phyloP scores from a whole-genome alignment of 2,888 invertebrate genomes.

The Lepas anatifera region DNA sequence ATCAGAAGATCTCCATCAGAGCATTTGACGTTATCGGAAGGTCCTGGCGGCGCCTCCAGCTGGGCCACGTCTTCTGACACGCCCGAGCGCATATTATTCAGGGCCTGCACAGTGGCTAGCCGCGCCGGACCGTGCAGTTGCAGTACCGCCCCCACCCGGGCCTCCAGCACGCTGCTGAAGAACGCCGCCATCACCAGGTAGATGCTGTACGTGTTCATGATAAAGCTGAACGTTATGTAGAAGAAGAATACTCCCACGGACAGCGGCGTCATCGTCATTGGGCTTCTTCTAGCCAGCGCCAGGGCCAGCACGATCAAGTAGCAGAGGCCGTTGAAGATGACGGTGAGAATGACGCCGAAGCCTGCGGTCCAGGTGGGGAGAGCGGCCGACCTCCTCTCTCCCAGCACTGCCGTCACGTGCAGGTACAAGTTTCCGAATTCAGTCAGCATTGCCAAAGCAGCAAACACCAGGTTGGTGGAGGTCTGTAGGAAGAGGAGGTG shows the following conservation, averaged over 20 bases:
- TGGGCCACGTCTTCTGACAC: background rate
- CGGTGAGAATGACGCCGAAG: background rate
- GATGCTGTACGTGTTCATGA: slow-evolving; percentile 4
- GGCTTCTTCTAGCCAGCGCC: background rate
- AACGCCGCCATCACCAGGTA: slow-evolving; percentile 10
- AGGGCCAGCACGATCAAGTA: background rate
- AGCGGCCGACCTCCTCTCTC: background rate
- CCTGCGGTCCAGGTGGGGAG: background rate
- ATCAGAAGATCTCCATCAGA: background rate
- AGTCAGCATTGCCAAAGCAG: background rate
- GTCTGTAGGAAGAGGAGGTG: background rate
- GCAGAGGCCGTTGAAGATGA: slow-evolving; percentile 3
- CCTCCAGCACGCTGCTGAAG: slow-evolving; percentile 7
- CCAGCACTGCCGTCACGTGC: background rate
- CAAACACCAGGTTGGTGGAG: background rate
- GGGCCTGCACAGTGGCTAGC: background rate
- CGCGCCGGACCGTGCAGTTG: background rate
- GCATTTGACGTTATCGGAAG: background rate
- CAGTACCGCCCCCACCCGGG: background rate
- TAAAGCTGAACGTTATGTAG: background rate
- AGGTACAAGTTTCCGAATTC: background rate
- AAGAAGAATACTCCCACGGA: background rate
- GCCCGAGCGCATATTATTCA: background rate
- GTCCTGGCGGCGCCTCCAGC: background rate
- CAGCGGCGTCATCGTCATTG: background rate